A percentile compares a stretch with the other conserved stretches of the same genome.
Evolutionary conservation across 1,140 invertebrate species (phyloP).

Genomic region (Drosophila littoralis): DNA sequence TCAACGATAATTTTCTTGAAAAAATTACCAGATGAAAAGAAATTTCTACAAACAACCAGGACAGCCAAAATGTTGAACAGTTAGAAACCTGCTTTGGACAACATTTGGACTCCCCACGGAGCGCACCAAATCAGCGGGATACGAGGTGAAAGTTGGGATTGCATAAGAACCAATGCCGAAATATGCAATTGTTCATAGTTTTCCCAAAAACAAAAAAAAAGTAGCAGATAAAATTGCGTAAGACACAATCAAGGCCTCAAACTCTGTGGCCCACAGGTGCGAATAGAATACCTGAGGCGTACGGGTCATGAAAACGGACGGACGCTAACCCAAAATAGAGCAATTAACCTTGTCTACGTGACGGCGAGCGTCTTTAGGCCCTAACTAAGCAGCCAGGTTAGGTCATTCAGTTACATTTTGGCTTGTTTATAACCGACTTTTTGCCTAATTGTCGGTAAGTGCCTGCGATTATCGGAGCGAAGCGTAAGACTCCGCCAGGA

Average conservation of each 20-base stretch:
- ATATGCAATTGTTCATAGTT: constrained; percentile 30
- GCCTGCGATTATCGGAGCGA: constrained; percentile 56
- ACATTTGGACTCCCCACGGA: constrained; percentile 25
- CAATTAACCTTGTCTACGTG: constrained; percentile 77
- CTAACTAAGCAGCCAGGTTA: constrained; percentile 29
- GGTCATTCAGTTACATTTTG: constrained; percentile 31
- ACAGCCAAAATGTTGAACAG: not conserved
- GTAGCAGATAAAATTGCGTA: constrained; percentile 35
- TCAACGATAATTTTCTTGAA: not conserved
- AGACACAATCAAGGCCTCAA: constrained; percentile 30
- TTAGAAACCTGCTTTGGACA: constrained; percentile 27
- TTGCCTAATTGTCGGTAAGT: constrained; percentile 60
- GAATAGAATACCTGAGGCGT: constrained; percentile 30
- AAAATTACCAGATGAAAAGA: not conserved
- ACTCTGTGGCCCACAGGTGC: constrained; percentile 41
- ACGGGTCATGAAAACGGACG: constrained; percentile 37
- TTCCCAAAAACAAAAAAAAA: not conserved
- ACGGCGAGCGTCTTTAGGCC: constrained; percentile 26
- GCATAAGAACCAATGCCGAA: constrained; percentile 42
- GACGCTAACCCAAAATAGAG: constrained; percentile 64
- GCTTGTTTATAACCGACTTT: not conserved
- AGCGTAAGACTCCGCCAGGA: not conserved
- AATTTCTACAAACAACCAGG: not conserved
- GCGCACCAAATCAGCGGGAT: constrained; percentile 35
- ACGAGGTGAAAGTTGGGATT: constrained; percentile 56